phyloP scores from a whole-genome alignment of 2,113 vertebrate genomes.

The Gymnorhina tibicen region DNA sequence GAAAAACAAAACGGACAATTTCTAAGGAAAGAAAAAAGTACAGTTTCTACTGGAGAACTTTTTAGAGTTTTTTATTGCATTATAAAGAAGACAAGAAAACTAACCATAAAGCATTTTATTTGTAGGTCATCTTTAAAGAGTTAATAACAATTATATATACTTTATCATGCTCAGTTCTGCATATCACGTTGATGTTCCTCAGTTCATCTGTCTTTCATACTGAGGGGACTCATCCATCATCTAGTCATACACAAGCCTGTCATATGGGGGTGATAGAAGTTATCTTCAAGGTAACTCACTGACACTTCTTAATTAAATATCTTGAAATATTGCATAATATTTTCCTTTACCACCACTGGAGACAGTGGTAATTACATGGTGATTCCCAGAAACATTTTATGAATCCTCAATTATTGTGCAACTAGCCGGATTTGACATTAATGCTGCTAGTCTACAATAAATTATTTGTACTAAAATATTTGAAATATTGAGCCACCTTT shows the following conservation, averaged over 20 bases:
- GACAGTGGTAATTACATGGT: slow-evolving; percentile 43
- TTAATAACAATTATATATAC: slow-evolving; percentile 28
- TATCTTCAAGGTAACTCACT: slow-evolving; percentile 56
- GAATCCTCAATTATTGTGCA: slow-evolving; percentile 37
- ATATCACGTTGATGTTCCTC: background rate
- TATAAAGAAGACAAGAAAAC: background rate
- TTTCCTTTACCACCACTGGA: slow-evolving; percentile 11
- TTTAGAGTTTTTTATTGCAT: background rate
- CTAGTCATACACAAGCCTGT: slow-evolving; percentile 29
- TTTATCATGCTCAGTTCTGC: slow-evolving; percentile 16
- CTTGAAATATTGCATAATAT: slow-evolving; percentile 56
- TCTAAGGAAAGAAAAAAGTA: background rate
- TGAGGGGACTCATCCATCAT: slow-evolving; percentile 38
- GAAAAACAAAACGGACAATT: background rate
- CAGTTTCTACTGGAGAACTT: background rate
- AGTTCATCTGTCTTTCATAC: slow-evolving; percentile 31
- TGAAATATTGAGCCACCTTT: background rate
- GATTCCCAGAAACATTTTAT: slow-evolving; percentile 34
- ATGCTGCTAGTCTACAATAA: background rate
- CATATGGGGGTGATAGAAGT: slow-evolving; percentile 10
- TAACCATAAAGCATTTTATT: background rate
- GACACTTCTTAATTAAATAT: slow-evolving; percentile 59
- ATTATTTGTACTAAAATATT: background rate
- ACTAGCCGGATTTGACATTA: background rate
- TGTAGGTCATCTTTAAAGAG: slow-evolving; percentile 35